Evolutionary conservation across 2,113 vertebrate species (phyloP).

Genomic region (Anseranas semipalmata): DNA sequence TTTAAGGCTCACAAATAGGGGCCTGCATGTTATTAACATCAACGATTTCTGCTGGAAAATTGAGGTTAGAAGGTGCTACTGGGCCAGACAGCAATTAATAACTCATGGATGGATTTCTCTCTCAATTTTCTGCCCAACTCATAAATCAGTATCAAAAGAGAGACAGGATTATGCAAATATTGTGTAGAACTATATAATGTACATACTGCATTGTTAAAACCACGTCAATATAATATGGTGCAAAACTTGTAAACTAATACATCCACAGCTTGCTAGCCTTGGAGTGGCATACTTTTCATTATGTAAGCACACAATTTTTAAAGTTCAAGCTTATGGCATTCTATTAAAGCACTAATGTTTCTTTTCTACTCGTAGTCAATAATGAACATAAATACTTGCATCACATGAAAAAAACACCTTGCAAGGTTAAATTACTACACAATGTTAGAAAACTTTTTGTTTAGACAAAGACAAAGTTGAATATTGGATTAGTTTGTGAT

Average conservation of each 20-base stretch:
- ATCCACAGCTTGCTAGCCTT: neutral
- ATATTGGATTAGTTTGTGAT: slow-evolving; percentile 71
- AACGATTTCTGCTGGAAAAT: slow-evolving; percentile 66
- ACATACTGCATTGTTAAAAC: neutral
- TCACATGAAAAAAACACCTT: neutral
- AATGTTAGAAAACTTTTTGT: slow-evolving; percentile 59
- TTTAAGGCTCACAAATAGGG: slow-evolving; percentile 6
- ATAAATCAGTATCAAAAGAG: slow-evolving; percentile 59
- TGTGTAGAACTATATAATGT: neutral
- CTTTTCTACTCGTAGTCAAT: neutral
- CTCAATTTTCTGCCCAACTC: slow-evolving; percentile 57
- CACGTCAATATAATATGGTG: neutral
- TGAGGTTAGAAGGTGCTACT: slow-evolving; percentile 61
- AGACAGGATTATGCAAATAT: slow-evolving; percentile 57
- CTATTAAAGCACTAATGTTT: neutral
- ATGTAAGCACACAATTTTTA: neutral
- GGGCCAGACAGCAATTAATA: slow-evolving; percentile 64
- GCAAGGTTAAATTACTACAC: slow-evolving; percentile 48
- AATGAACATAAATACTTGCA: slow-evolving; percentile 30
- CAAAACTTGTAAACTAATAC: neutral
- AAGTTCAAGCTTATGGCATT: neutral
- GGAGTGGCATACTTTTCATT: neutral
- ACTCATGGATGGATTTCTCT: slow-evolving; percentile 47
- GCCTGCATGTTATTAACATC: slow-evolving; percentile 50
- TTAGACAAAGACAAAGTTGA: slow-evolving; percentile 50